Base-by-base conservation (phyloP, 2,797 vertebrate species). In the Manis pentadactyla region DNA sequence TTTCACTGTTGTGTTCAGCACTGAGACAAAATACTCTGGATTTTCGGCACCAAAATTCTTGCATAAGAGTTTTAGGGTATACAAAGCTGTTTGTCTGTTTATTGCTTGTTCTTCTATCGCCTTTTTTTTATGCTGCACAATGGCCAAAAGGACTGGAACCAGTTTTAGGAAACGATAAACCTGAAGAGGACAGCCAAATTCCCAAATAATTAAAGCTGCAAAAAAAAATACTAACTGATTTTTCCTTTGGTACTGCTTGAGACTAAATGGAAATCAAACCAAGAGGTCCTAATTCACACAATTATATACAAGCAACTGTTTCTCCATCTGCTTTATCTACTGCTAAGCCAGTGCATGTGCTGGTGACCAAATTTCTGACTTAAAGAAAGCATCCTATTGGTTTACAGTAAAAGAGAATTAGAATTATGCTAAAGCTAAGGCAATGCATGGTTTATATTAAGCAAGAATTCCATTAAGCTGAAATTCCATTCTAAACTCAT, bases 81-180 rank as follows among this genome's bases (percentile, higher is more conserved):
- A 99, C 61, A 99, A 98, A 14, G 99, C 99, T 0, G 99, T 99
- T 98, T 99, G 99, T 19, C 99, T 99, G 98, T 99, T 99, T 96
- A 99, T 98, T 5, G 99, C 99, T 69, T 99, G 99, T 87, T 99
- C 99, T 15, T 98, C 98, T 87, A 98, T 98, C 53, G 98, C 98
- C 34, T 96, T 98, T 11, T 79, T 98, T 77, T 98, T 98, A 57
- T 95, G 98, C 64, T 98, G 98, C 84, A 99, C 99, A 0, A 99
- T 98, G 96, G 90, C 97, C 90, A 99, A 97, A 69, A 99, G 99
- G 97, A 99, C 98, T 42, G 97, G 98, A 57, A 98, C 98, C 51
- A 99, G 98, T 87, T 99, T 98, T 7, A 99, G 93, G 61, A 99
- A 98, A 79, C 98, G 98, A 15, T 93, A 57, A 83, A 99, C 98